phyloP scores from a whole-genome alignment of 2,888 invertebrate species.

The Nasonovia ribisnigri region DNA sequence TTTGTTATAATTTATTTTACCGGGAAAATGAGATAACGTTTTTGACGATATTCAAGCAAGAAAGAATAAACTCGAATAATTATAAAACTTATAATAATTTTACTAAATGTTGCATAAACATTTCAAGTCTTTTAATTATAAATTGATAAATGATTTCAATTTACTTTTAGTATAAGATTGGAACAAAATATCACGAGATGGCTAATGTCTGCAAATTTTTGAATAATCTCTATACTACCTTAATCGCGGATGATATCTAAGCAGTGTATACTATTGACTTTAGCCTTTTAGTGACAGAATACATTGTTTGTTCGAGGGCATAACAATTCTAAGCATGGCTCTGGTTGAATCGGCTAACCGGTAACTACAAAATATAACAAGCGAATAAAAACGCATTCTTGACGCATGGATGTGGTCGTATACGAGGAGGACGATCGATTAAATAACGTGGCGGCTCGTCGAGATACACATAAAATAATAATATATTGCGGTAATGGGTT shows the following conservation, averaged over 20 bases:
- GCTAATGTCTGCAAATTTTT: not conserved
- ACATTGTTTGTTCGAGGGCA: not conserved
- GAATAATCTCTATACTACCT: not conserved
- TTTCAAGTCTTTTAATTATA: not conserved
- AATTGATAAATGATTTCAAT: not conserved
- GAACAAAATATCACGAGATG: not conserved
- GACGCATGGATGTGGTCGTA: not conserved
- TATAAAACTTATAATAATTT: not conserved
- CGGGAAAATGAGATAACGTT: not conserved
- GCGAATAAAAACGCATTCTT: not conserved
- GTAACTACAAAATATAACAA: not conserved
- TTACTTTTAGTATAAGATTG: not conserved
- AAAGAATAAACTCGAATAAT: not conserved
- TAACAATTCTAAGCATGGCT: not conserved
- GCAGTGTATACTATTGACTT: not conserved
- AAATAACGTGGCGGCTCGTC: not conserved
- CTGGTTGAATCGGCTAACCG: not conserved
- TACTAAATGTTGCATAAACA: not conserved
- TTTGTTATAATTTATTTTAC: not conserved
- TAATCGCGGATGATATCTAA: not conserved
- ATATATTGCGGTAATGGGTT: not conserved
- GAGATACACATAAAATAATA: not conserved
- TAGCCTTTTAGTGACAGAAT: not conserved
- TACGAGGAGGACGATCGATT: not conserved
- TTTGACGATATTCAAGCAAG: not conserved